Evolutionary conservation across 2,797 vertebrate genomes (phyloP).

Genomic region (Ispidina lecontei): DNA sequence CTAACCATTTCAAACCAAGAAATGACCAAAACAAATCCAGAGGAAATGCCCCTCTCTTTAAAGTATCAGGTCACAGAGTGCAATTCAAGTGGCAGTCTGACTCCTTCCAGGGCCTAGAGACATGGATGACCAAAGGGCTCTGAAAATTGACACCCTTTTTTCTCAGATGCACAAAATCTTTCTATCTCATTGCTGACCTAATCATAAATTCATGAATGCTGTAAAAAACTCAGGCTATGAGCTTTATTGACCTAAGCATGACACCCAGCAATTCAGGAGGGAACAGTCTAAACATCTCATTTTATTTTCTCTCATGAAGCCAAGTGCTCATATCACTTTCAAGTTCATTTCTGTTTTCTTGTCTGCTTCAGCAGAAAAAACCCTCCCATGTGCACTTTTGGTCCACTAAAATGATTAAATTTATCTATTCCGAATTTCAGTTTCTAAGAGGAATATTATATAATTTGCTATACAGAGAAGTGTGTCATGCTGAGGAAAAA

Average conservation of each 20-base stretch:
- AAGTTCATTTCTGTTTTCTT: conserved; percentile 43
- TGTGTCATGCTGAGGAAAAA: not conserved
- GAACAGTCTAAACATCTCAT: not conserved
- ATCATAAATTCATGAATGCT: conserved; percentile 31
- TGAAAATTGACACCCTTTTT: not conserved
- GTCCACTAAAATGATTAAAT: conserved; percentile 23
- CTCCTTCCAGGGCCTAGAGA: not conserved
- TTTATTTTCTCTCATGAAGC: conserved; percentile 28
- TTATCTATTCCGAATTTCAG: not conserved
- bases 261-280: not conserved
- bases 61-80: not conserved
- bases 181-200: not conserved
- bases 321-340: not conserved
- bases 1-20: not conserved
- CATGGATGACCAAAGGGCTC: not conserved
- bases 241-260: conserved; percentile 1
- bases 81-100: not conserved
- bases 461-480: not conserved
- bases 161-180: not conserved
- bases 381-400: not conserved
- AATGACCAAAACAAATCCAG: not conserved
- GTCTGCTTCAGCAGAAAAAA: conserved; percentile 35
- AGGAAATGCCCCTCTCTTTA: not conserved
- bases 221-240: conserved; percentile 8
- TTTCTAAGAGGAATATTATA: not conserved